Conservation (phyloP, 1,140 invertebrate genomes). For the Cotesia glomerata region DNA sequence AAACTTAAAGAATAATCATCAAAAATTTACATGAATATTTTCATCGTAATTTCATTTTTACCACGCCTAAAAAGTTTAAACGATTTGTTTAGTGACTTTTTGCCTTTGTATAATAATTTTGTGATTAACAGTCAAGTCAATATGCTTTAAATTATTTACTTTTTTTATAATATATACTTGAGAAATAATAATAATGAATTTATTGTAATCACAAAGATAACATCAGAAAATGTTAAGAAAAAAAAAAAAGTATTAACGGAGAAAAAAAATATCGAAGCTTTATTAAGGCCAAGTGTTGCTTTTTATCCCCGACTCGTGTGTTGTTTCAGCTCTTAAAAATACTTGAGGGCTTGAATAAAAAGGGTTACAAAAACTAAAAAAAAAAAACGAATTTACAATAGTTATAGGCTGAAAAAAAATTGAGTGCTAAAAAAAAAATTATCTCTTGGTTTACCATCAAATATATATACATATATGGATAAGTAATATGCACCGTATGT, state of each 20-base stretch:
- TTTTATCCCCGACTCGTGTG: slow-evolving; percentile 20
- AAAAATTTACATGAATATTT: too few relatives aligned
- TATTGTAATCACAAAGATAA: neutral
- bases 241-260: slow-evolving; percentile 7
- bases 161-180: neutral
- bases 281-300: slow-evolving; percentile 57
- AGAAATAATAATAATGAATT: neutral
- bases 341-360: neutral
- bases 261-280: slow-evolving; percentile 48
- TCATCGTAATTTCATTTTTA: too few relatives aligned
- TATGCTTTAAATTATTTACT: neutral
- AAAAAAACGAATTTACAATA: neutral
- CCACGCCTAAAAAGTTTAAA: too few relatives aligned
- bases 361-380: neutral
- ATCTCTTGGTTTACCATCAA: neutral
- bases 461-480: too few relatives aligned
- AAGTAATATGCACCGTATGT: too few relatives aligned
- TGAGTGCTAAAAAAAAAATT: neutral
- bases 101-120: neutral
- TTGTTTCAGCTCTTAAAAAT: slow-evolving; percentile 9
- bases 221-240: too few relatives aligned
- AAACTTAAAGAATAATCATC: too few relatives aligned
- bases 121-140: neutral
- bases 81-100: too few relatives aligned
- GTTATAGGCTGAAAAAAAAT: neutral